Evolutionary conservation across 2,797 vertebrate species (phyloP).

Genomic region (Dendrocincla fuliginosa): DNA sequence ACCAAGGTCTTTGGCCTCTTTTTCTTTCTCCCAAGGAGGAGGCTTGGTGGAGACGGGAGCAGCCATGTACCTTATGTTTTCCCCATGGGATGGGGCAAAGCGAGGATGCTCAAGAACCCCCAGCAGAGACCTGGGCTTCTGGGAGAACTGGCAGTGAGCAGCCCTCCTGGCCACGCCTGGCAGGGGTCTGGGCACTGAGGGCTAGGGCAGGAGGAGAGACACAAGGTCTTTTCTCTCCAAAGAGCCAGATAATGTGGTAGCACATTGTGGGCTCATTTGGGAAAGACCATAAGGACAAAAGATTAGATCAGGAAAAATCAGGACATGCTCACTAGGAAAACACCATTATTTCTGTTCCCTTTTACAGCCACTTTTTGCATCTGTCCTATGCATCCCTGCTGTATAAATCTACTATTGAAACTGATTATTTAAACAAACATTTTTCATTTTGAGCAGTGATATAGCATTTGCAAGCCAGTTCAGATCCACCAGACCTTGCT

Average conservation of each 20-base stretch:
- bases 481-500: slow-evolving; percentile 6
- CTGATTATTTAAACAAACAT: background rate
- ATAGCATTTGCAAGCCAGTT: background rate
- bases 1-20: background rate
- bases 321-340: background rate
- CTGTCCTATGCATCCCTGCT: background rate
- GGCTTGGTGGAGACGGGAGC: background rate
- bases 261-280: background rate
- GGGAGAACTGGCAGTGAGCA: background rate
- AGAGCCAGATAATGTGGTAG: background rate
- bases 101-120: background rate
- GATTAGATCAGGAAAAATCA: background rate
- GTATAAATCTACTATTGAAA: background rate
- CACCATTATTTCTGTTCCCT: background rate
- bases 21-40: background rate
- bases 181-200: background rate
- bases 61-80: background rate
- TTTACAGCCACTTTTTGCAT: background rate
- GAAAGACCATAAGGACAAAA: background rate
- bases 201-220: background rate
- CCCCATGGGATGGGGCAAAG: background rate
- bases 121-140: background rate
- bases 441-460: background rate
- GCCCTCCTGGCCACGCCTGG: background rate
- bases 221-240: fast-evolving